Base-by-base conservation (phyloP, 2,113 vertebrate genomes). In the Nibea albiflora region DNA sequence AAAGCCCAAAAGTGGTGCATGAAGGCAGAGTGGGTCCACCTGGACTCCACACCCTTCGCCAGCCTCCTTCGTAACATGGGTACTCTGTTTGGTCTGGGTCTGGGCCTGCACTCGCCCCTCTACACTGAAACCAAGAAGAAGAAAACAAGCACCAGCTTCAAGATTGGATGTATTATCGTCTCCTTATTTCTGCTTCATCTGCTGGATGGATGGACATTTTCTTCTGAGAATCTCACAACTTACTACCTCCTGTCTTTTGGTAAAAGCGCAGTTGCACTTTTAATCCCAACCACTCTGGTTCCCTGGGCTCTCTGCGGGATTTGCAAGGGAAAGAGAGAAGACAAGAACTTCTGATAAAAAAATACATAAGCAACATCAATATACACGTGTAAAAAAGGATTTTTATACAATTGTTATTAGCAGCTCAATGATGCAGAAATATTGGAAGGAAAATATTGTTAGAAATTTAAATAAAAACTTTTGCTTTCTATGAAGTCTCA, bases 61-160 rank as follows among this genome's bases (percentile, higher is more conserved):
- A 97, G 98, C 90, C 97, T 99, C 56, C 90, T 99, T 81, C 95
- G 97, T 17, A 99, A 99, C 92, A 93, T 99, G 95, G 98, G 98
- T 68, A 95, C 96, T 11, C 96, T 99, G 77, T 96, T 98, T 0
- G 98, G 98, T 50, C 95, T 99, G 80, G 98, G 98, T 0, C 94
- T 99, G 87, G 98, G 97, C 61, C 96, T 99, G 86, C 96, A 97
- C 92, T 97, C 96, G 0, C 94, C 94, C 3, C 95, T 98, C 86
- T 97, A 97, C 90, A 85, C 86, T 0, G 94, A 96, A 84, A 95
- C 93, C 91, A 95, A 94, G 83, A 94, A 97, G 72, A 94, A 91
- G 60, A 86, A 87, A 70, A 81, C 0, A 8, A 79, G 67, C 54
- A 19, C 80, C 58, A 52, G 83, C 0, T 96, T 97, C 83, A 96